phyloP scores from a whole-genome alignment of 2,888 invertebrate species.

The Stegophylla sp. region DNA sequence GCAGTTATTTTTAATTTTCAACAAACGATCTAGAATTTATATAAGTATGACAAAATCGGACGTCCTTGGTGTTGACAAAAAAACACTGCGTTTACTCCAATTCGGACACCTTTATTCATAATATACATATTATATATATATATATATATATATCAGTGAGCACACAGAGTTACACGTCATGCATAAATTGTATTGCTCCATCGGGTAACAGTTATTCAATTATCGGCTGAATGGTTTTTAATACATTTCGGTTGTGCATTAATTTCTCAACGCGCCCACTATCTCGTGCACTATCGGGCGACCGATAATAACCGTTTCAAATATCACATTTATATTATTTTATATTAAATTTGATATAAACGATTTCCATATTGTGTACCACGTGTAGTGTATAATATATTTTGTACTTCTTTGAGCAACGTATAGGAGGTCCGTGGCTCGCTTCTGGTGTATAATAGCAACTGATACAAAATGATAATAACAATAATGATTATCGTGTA shows the following conservation, averaged over 20 bases:
- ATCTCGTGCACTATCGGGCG: neutral
- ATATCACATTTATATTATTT: neutral
- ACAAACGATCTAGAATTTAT: slow-evolving; percentile 12
- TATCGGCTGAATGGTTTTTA: slow-evolving; percentile 42
- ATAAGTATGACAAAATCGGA: slow-evolving; percentile 33
- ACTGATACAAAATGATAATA: too few relatives aligned
- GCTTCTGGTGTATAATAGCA: neutral
- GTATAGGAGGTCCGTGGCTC: neutral
- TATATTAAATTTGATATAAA: slow-evolving; percentile 14
- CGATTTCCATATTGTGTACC: neutral
- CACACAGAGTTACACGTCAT: neutral
- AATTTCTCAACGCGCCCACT: slow-evolving; percentile 34
- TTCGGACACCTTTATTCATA: slow-evolving; percentile 7
- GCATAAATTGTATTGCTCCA: slow-evolving; percentile 20
- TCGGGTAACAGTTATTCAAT: slow-evolving; percentile 25
- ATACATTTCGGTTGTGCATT: neutral
- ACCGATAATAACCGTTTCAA: slow-evolving; percentile 44
- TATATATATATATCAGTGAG: neutral
- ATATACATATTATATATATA: neutral
- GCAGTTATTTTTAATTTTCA: slow-evolving; percentile 38
- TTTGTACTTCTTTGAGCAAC: neutral
- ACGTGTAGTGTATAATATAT: too few relatives aligned
- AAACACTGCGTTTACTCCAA: slow-evolving; percentile 3
- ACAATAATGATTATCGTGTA: neutral
- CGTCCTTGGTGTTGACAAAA: slow-evolving; percentile 47